Base-by-base conservation (phyloP, 2,113 vertebrate species). In the Panurus biarmicus region DNA sequence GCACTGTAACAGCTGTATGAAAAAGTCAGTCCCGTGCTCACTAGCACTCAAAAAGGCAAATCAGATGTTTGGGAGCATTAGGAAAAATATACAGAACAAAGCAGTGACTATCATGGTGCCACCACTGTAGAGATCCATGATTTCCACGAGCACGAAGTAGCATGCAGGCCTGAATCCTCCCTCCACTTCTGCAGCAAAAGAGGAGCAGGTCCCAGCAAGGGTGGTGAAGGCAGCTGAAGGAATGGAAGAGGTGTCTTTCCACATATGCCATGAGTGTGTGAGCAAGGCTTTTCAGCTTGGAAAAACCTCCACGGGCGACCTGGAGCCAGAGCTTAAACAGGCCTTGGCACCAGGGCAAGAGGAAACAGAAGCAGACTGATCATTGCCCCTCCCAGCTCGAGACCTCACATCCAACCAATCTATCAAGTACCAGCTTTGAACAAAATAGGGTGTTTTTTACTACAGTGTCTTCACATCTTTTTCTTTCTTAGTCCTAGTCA, bases 361-460 rank as follows among this genome's bases (percentile, higher is more conserved):
- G 28, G 18, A 35, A 76, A 71, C 33, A 64, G 72, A 45, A 19
- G 19, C 26, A 54, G 28, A 40, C 7, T 19, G 35, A 78, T 36
- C 38, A 33, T 44, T 76, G 58, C 10, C 16, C 31, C 28, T 84
- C 45, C 24, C 50, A 53, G 31, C 50, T 4, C 66, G 28, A 89
- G 42, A 58, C 10, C 10, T 33, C 16, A 1, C 13, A 26, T 50
- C 35, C 69, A 74, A 38, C 3, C 20, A 38, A 38, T 22, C 33
- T 33, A 51, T 19, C 18, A 77, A 56, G 26, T 9, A 38, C 11
- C 24, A 70, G 6, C 23, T 74, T 78, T 1, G 4, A 50, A 71
- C 8, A 62, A 78, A 78, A 73, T 16, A 33, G 5, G 3, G 1
- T 42, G 5, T 0, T 10, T 38, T 71, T 75, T 8, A 22, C 5